Evolutionary conservation across 2,797 vertebrate species (phyloP).

Genomic region (Tapera naevia): DNA sequence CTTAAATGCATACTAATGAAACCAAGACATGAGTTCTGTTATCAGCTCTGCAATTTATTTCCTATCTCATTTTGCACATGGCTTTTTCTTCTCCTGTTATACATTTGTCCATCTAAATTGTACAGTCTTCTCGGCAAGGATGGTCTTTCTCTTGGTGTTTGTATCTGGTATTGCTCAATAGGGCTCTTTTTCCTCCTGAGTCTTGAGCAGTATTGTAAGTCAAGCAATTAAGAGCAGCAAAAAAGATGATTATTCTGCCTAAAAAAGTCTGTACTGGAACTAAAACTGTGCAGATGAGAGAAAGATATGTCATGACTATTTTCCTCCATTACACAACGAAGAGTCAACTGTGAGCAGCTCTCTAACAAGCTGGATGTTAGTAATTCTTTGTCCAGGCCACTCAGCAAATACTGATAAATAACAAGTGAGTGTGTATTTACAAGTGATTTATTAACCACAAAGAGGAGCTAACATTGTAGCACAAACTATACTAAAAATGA

Average conservation of each 20-base stretch:
- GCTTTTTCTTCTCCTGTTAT: slow-evolving; percentile 14
- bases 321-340: slow-evolving; percentile 46
- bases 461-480: neutral
- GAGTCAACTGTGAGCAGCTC: slow-evolving; percentile 9
- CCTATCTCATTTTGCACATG: neutral
- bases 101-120: slow-evolving; percentile 26
- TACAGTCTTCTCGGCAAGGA: neutral
- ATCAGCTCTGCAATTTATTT: slow-evolving; percentile 25
- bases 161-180: slow-evolving; percentile 15
- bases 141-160: slow-evolving; percentile 22
- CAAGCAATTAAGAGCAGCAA: slow-evolving; percentile 45
- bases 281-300: slow-evolving; percentile 38
- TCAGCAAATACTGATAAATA: slow-evolving; percentile 38
- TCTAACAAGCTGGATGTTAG: slow-evolving; percentile 2
- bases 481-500: neutral
- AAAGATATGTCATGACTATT: slow-evolving; percentile 24
- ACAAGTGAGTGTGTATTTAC: neutral
- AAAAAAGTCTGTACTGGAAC: slow-evolving; percentile 27
- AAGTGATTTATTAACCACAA: slow-evolving; percentile 27
- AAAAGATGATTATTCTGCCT: slow-evolving; percentile 42
- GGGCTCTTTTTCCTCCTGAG: slow-evolving; percentile 8
- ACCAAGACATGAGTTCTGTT: neutral
- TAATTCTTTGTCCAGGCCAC: slow-evolving; percentile 20
- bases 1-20: neutral
- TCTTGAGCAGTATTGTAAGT: neutral